Percentiles rank a stretch among this genome's conserved stretches.
Evolutionary conservation across 2,888 invertebrate genomes (phyloP).

Genomic region (Drosophila niveifrons): DNA sequence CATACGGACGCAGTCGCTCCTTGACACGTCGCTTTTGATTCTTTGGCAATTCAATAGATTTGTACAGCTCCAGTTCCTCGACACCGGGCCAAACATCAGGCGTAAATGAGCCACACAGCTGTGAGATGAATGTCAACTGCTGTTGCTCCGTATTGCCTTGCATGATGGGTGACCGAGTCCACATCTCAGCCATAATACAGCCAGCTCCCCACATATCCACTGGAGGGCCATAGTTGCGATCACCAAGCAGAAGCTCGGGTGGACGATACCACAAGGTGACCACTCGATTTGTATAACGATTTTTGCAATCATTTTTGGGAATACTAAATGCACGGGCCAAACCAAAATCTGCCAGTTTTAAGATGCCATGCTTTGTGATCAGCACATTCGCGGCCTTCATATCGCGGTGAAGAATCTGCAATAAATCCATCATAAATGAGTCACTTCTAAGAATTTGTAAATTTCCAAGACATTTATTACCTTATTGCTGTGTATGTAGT

Average conservation of each 20-base stretch:
- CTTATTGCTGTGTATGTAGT: conserved; percentile 98
- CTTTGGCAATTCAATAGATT: conserved; percentile 94
- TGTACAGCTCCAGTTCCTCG: conserved; percentile 94
- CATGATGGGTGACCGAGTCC: conserved; percentile 98
- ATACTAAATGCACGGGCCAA: conserved; percentile 97
- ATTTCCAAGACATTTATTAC: conserved; percentile 83
- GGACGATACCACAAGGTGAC: conserved; percentile 97
- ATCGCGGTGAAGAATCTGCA: conserved; percentile 94
- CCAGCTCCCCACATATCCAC: conserved; percentile 99
- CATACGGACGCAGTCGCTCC: conserved; percentile 94
- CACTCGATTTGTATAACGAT: conserved; percentile 98
- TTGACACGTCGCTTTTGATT: conserved; percentile 94
- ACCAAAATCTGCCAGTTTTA: conserved; percentile 99
- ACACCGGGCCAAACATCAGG: conserved; percentile 97
- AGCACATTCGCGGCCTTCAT: conserved; percentile 99
- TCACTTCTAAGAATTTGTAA: not conserved
- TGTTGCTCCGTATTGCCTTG: conserved; percentile 98
- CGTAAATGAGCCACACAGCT: conserved; percentile 97
- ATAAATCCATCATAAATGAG: not conserved
- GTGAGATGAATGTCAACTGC: conserved; percentile 96
- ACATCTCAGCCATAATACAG: conserved; percentile 99
- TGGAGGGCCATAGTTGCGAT: conserved; percentile 97
- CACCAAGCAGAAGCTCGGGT: conserved; percentile 88
- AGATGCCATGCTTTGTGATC: conserved; percentile 96
- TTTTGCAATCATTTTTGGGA: conserved; percentile 93